Evolutionary conservation across 2,113 vertebrate species (phyloP), one percentile per base, ranked within the genome.

Genomic region (Hiodon tergisus): DNA sequence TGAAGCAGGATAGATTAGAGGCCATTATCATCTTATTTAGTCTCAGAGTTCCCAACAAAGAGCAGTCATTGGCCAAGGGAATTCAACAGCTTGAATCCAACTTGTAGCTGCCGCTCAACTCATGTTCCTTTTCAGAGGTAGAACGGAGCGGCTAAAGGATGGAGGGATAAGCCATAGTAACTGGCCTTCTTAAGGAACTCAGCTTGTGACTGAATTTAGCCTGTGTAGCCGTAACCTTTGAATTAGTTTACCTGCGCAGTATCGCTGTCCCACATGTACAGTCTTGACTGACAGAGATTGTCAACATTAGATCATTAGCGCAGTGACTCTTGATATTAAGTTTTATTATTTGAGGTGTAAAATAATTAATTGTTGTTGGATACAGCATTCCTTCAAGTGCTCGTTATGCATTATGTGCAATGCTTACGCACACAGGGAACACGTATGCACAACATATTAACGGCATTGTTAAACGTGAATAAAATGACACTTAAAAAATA

Each of bases 1-100:
- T 93, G 88, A 91, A 90, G 90, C 87, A 75, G 82, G 87, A 81
- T 85, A 88, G 89, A 93, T 93, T 90, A 91, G 85, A 90, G 85
- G 81, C 90, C 83, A 85, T 90, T 93, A 89, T 90, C 89, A 88
- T 85, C 87, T 87, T 86, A 31, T 31, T 86, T 83, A 87, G 83
- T 86, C 83, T 80, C 84, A 82, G 83, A 86, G 83, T 83, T 87
- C 81, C 83, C 78, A 86, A 85, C 86, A 86, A 48, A 87, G 87
- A 83, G 83, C 58, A 78, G 71, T 76, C 82, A 83, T 86, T 80
- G 74, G 59, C 86, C 77, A 80, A 77, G 80, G 85, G 86, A 88
- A 86, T 87, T 82, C 83, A 83, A 80, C 78, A 82, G 81, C 77
- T 76, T 73, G 81, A 86, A 86, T 82, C 85, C 74, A 83, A 80